Evolutionary conservation across 2,797 vertebrate genomes (phyloP).

Genomic region (Ptychadena robeensis): DNA sequence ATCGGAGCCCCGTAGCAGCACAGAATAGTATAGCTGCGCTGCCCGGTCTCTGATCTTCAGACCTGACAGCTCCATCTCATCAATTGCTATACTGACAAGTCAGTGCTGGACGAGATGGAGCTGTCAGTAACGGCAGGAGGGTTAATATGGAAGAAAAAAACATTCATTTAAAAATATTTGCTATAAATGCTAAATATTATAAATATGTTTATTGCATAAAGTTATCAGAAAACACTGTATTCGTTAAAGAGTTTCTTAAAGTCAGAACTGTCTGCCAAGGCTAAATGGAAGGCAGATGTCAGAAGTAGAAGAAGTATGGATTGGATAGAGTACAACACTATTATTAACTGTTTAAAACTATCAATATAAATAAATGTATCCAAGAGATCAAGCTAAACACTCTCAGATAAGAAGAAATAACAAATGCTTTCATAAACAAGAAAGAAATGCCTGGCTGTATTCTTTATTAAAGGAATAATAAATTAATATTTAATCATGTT

Average conservation of each 20-base stretch:
- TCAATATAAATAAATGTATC: not conserved
- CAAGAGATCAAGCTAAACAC: not conserved
- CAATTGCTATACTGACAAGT: too few species aligned
- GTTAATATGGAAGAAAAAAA: not conserved
- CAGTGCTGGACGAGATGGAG: too few species aligned
- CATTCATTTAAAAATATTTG: too few species aligned
- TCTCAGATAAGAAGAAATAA: not conserved
- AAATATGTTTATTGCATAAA: not conserved
- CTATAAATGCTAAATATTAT: not conserved
- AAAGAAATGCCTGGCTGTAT: not conserved
- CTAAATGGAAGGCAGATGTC: not conserved
- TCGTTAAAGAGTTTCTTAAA: not conserved
- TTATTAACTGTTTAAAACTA: not conserved
- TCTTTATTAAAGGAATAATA: not conserved
- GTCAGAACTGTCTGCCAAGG: not conserved
- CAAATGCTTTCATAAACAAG: not conserved
- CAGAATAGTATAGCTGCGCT: too few species aligned
- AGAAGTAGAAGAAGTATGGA: not conserved
- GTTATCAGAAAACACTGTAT: too few species aligned
- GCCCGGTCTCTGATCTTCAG: too few species aligned
- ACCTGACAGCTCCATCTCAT: too few species aligned
- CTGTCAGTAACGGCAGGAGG: too few species aligned
- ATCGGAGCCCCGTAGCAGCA: too few species aligned
- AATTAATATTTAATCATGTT: constrained; percentile 13
- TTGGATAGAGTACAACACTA: not conserved